A percentile compares a stretch with the other conserved stretches of the same genome.
phyloP scores from a whole-genome alignment of 2,797 vertebrate genomes.

The Oreonectes daqikongensis region DNA sequence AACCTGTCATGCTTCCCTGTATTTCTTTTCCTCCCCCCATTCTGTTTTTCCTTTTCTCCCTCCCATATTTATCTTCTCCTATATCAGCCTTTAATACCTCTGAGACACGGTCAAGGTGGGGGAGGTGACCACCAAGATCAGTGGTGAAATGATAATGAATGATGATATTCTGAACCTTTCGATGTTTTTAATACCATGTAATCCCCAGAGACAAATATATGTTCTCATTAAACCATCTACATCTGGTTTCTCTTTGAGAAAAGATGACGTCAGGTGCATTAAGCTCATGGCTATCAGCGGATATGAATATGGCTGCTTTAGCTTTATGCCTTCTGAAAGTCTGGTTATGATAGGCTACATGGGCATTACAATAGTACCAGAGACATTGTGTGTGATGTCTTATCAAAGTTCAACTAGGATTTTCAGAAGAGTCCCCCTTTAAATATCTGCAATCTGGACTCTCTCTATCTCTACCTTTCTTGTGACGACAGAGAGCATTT shows the following conservation, averaged over 20 bases:
- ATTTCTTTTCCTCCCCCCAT: constrained; percentile 21
- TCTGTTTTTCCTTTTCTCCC: constrained; percentile 1
- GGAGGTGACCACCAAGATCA: constrained; percentile 22
- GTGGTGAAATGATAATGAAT: not conserved
- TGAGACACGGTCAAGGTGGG: constrained; percentile 21
- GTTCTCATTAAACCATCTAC: not conserved
- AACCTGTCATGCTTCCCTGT: constrained; percentile 30
- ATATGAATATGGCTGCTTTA: constrained; percentile 43
- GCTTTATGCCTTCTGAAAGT: constrained; percentile 1
- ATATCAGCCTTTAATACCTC: constrained; percentile 27
- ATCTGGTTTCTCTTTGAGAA: constrained; percentile 9
- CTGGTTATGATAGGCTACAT: constrained; percentile 1
- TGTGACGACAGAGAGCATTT: constrained; percentile 23
- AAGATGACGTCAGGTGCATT: constrained; percentile 20
- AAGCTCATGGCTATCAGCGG: constrained; percentile 44
- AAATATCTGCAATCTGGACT: constrained; percentile 50
- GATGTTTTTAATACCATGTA: constrained; percentile 9
- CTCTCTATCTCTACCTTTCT: not conserved
- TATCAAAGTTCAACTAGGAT: constrained; percentile 41
- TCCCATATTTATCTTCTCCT: constrained; percentile 6
- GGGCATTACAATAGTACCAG: constrained; percentile 7
- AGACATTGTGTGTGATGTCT: constrained; percentile 22
- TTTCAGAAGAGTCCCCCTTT: constrained; percentile 36
- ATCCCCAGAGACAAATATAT: constrained; percentile 18
- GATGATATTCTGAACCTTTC: not conserved